A percentile compares a stretch with the other conserved stretches of the same genome.
Evolutionary conservation across 2,797 vertebrate species (phyloP).

Genomic region (Enteromius thamalakanensis): DNA sequence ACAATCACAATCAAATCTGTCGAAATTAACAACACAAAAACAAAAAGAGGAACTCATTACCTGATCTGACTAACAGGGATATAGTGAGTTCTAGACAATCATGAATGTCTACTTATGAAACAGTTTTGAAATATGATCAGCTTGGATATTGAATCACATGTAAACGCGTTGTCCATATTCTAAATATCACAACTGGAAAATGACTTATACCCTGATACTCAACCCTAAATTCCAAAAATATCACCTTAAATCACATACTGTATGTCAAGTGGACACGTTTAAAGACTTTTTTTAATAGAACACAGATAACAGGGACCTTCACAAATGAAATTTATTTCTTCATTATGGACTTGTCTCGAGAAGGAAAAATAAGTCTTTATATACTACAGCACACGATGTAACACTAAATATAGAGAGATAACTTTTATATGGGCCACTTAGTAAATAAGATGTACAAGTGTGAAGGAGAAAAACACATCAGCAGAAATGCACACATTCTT

Average conservation of each 20-base stretch:
- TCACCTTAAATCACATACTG: background rate
- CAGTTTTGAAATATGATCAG: background rate
- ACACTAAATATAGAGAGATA: conserved; percentile 14
- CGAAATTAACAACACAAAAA: background rate
- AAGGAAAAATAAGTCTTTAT: conserved; percentile 5
- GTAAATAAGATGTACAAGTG: conserved; percentile 17
- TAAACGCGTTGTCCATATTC: background rate
- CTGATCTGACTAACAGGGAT: background rate
- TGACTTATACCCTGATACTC: background rate
- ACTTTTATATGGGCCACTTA: conserved; percentile 1
- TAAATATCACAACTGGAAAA: background rate
- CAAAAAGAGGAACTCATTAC: background rate
- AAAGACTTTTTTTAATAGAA: conserved; percentile 7
- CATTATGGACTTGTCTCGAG: conserved; percentile 15
- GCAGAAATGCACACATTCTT: background rate
- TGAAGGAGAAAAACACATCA: background rate
- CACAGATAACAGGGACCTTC: conserved; percentile 2
- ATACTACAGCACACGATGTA: conserved; percentile 4
- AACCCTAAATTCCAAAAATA: background rate
- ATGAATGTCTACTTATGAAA: background rate
- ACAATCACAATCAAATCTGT: background rate
- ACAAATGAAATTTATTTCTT: conserved; percentile 23
- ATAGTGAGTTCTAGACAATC: background rate
- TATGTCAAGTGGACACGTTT: background rate
- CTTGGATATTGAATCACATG: background rate